phyloP scores from a whole-genome alignment of 1,140 invertebrate species.

The Dendroctonus ponderosae region DNA sequence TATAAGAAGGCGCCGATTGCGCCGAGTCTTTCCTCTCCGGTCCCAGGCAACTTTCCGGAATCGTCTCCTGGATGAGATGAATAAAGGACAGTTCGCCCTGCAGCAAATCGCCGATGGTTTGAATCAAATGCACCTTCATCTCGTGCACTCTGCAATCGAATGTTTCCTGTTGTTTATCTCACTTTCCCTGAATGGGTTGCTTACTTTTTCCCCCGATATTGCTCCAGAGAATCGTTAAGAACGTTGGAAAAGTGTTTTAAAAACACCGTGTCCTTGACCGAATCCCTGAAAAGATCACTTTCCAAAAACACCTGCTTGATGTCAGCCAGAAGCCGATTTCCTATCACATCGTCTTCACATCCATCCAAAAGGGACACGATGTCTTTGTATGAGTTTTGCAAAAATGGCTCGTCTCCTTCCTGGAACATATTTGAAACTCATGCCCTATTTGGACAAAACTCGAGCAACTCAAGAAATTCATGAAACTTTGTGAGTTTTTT shows the following conservation, averaged over 20 bases:
- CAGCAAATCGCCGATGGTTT: constrained; percentile 43
- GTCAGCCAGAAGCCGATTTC: constrained; percentile 34
- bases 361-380: constrained; percentile 39
- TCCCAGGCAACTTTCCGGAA: constrained; percentile 26
- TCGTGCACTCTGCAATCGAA: constrained; percentile 39
- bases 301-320: constrained; percentile 43
- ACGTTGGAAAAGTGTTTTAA: constrained; percentile 44
- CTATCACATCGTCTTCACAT: constrained; percentile 37
- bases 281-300: constrained; percentile 39
- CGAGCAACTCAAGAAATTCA: too few relatives aligned
- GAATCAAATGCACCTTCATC: constrained; percentile 38
- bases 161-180: not conserved
- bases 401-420: constrained; percentile 28
- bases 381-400: constrained; percentile 35
- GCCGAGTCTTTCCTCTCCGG: constrained; percentile 19
- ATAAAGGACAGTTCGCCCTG: constrained; percentile 45
- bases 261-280: constrained; percentile 41
- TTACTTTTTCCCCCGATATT: constrained; percentile 46
- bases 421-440: too few relatives aligned
- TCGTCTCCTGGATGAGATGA: constrained; percentile 43
- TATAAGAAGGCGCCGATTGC: constrained; percentile 14
- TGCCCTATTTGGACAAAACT: too few relatives aligned
- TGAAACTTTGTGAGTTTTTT: too few relatives aligned
- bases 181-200: constrained; percentile 7
- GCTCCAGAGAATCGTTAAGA: constrained; percentile 41